Percentiles rank a stretch among this genome's conserved stretches.
phyloP scores from a whole-genome alignment of 1,140 invertebrate species.

The Oncopeltus fasciatus region DNA sequence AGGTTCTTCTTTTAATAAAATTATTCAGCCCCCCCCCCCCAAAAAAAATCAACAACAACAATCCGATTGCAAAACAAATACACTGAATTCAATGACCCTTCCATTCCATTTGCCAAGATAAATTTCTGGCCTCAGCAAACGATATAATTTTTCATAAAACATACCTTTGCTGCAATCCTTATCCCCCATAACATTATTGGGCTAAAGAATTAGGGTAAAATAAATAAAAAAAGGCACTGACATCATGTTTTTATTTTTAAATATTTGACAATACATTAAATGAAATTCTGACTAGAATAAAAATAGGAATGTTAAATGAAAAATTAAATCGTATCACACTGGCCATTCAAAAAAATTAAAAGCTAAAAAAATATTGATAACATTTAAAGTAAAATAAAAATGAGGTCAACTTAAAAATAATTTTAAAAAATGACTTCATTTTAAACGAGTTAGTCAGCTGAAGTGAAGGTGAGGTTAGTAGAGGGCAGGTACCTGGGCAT shows the following conservation, averaged over 20 bases:
- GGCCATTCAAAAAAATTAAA: constrained; percentile 1
- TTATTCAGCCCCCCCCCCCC: too few relatives aligned
- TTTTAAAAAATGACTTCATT: not conserved
- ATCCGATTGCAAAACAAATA: too few relatives aligned
- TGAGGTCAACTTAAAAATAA: not conserved
- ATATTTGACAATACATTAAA: not conserved
- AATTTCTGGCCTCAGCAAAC: not conserved
- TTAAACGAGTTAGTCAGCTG: not conserved
- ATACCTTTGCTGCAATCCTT: not conserved
- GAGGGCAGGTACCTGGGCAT: constrained; percentile 25
- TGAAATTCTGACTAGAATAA: not conserved
- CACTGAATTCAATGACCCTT: too few relatives aligned
- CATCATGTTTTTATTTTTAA: not conserved
- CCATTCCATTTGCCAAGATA: too few relatives aligned
- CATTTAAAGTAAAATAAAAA: not conserved
- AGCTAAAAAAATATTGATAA: not conserved
- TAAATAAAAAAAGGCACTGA: not conserved
- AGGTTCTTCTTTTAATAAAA: not conserved
- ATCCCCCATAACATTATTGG: too few relatives aligned
- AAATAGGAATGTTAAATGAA: not conserved
- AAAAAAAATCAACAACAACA: too few relatives aligned
- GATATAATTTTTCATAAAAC: constrained; percentile 8
- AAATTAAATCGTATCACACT: constrained; percentile 8
- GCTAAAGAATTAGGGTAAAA: not conserved
- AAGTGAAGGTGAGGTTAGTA: not conserved